A percentile compares a stretch with the other conserved stretches of the same genome.
Conservation (phyloP, 2,888 invertebrate genomes). For the Drosophila anceps region DNA sequence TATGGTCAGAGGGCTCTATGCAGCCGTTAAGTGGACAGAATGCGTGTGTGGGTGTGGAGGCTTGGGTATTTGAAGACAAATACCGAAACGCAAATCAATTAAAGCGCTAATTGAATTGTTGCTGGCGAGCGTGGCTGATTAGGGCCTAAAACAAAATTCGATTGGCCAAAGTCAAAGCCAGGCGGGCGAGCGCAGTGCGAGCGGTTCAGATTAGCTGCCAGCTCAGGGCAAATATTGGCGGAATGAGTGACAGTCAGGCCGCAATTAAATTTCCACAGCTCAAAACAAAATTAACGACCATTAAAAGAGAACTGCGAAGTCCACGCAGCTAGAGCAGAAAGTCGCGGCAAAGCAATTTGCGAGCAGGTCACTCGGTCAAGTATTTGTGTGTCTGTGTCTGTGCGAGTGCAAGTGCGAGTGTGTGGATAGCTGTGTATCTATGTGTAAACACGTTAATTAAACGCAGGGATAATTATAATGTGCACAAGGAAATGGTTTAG, state of each 20-base stretch:
- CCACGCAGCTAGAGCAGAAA: constrained; percentile 29
- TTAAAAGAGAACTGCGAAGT: constrained; percentile 47
- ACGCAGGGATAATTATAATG: constrained; percentile 70
- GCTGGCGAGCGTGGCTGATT: constrained; percentile 48
- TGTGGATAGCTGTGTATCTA: constrained; percentile 13
- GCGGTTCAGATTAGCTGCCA: constrained; percentile 7
- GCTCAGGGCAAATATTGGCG: not conserved
- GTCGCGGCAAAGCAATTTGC: constrained; percentile 42
- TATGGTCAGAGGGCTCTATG: not conserved
- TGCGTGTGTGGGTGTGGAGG: not conserved
- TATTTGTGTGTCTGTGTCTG: constrained; percentile 15
- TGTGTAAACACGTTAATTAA: constrained; percentile 72
- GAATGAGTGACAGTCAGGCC: constrained; percentile 43
- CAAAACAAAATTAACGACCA: constrained; percentile 65
- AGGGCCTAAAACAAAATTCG: constrained; percentile 61
- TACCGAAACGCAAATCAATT: constrained; percentile 67
- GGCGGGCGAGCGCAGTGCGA: not conserved
- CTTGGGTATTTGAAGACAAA: constrained; percentile 32
- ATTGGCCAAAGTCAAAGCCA: constrained; percentile 54
- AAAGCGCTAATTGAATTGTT: constrained; percentile 67
- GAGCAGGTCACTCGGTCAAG: constrained; percentile 63
- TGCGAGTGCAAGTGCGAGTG: constrained; percentile 17
- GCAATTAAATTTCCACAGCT: constrained; percentile 66
- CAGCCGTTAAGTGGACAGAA: not conserved
- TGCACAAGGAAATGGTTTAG: constrained; percentile 47